Evolutionary conservation across 2,888 invertebrate species (phyloP).

Genomic region (Cylloceria caligata): DNA sequence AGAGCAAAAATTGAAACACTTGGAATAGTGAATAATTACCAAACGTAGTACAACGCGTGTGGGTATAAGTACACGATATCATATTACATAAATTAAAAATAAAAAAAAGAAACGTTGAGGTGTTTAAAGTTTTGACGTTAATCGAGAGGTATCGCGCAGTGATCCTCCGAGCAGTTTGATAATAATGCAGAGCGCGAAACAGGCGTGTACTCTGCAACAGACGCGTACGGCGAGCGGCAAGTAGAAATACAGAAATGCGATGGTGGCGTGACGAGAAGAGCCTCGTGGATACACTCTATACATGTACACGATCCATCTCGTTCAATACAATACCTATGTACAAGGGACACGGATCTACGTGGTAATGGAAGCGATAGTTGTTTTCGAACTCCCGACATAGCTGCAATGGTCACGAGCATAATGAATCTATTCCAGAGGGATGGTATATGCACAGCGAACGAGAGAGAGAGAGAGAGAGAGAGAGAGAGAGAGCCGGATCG

Average conservation of each 20-base stretch:
- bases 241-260: conserved; percentile 58
- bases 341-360: conserved; percentile 60
- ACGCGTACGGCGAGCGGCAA: conserved; percentile 40
- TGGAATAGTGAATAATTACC: no score
- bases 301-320: conserved; percentile 33
- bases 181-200: conserved; percentile 55
- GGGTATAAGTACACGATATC: no score
- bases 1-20: no score
- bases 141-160: neutral
- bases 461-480: conserved; percentile 41
- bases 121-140: neutral
- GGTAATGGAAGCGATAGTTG: conserved; percentile 74
- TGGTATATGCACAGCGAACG: conserved; percentile 52
- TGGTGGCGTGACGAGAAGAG: conserved; percentile 56
- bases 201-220: conserved; percentile 60
- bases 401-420: conserved; percentile 76
- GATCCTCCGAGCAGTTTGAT: conserved; percentile 53
- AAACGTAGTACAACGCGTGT: no score
- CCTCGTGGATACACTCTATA: conserved; percentile 36
- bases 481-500: conserved; percentile 43
- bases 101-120: neutral
- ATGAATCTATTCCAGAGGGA: conserved; percentile 79
- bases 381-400: conserved; percentile 77
- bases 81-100: neutral
- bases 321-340: conserved; percentile 48